These are phyloP conservation scores for Oxycera nigricornis DNA, from an alignment of 2,888 invertebrate species.

Conservation along the genomic window DNA sequence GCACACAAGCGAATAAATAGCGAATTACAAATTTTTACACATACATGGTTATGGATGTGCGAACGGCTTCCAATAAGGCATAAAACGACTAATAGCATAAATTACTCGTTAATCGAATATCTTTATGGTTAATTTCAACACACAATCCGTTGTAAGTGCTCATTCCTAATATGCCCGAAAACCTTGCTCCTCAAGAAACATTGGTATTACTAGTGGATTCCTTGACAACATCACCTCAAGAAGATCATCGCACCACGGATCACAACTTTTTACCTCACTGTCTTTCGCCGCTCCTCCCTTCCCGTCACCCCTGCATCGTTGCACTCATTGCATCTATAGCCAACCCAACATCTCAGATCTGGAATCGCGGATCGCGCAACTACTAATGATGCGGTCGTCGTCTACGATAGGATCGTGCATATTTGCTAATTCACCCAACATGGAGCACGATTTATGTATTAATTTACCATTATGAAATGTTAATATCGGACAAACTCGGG, in stretches of 20 bases:
- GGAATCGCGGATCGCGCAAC: slow-evolving; percentile 3
- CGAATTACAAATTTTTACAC: slow-evolving; percentile 19
- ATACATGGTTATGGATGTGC: slow-evolving; percentile 21
- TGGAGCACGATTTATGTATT: slow-evolving; percentile 56
- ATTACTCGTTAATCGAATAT: slow-evolving; percentile 33
- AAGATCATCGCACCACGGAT: slow-evolving; percentile 32
- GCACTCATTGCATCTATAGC: neutral
- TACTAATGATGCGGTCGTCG: slow-evolving; percentile 24
- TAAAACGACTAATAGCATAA: slow-evolving; percentile 37
- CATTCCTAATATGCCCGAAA: slow-evolving; percentile 37
- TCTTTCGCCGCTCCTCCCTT: neutral
- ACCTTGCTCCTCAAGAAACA: neutral
- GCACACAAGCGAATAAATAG: neutral
- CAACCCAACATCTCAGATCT: neutral
- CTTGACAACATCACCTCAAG: slow-evolving; percentile 27
- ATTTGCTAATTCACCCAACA: slow-evolving; percentile 39
- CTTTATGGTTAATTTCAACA: slow-evolving; percentile 38
- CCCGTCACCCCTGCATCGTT: neutral
- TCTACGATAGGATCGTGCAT: slow-evolving; percentile 33
- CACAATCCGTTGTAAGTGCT: slow-evolving; percentile 18
- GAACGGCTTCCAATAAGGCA: slow-evolving; percentile 6
- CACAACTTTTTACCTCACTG: slow-evolving; percentile 23
- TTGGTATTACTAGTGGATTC: slow-evolving; percentile 17
- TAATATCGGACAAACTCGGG: slow-evolving; percentile 24
- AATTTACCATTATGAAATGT: slow-evolving; percentile 56